These are phyloP conservation scores for Thermophis baileyi DNA, from an alignment of 2,113 vertebrate species.

Conservation along the genomic window DNA sequence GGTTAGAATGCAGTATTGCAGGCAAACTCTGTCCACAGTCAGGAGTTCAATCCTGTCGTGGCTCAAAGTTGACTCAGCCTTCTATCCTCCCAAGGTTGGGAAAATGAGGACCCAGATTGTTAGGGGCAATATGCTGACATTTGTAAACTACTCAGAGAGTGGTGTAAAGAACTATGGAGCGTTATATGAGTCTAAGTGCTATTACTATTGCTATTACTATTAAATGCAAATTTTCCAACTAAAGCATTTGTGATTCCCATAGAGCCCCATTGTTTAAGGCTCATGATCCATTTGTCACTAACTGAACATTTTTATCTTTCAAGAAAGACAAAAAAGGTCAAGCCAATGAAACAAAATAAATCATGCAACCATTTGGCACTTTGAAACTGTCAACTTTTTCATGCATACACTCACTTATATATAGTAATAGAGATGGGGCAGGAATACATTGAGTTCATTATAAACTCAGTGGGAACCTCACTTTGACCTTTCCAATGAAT, in stretches of 20 bases:
- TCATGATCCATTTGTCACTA: background rate
- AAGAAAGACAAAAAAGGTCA: slow-evolving; percentile 1
- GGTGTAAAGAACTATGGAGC: background rate
- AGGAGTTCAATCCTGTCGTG: background rate
- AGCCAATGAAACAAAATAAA: background rate
- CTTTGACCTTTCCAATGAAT: background rate
- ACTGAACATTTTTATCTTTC: background rate
- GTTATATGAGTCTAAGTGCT: background rate
- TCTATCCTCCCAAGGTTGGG: background rate
- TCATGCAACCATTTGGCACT: no score
- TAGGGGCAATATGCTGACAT: background rate
- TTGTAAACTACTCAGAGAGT: background rate
- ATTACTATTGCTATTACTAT: background rate
- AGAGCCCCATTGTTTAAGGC: background rate
- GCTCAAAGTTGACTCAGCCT: background rate
- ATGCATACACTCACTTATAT: background rate
- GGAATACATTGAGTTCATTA: background rate
- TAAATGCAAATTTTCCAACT: background rate
- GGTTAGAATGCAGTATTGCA: background rate
- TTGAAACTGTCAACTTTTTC: background rate
- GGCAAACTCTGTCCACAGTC: background rate
- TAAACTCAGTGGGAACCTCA: background rate
- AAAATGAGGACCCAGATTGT: background rate
- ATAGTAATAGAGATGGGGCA: background rate
- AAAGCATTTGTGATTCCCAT: background rate